A percentile compares a stretch with the other conserved stretches of the same genome.
Conservation (phyloP, 2,113 vertebrate species). For the Cololabis saira region DNA sequence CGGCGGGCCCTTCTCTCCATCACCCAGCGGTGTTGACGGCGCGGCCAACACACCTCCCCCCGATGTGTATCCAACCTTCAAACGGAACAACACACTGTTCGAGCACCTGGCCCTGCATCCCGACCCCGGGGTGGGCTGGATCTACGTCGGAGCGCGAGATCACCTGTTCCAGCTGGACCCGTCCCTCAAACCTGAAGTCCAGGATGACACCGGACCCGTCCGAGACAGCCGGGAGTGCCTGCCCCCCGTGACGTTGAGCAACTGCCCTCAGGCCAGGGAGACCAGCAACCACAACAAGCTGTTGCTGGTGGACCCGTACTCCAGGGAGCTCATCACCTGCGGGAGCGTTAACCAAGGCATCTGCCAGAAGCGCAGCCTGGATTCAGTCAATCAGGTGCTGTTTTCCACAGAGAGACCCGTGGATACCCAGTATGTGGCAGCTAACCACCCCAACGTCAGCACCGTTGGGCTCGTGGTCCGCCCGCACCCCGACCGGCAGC, state of each 20-base stretch:
- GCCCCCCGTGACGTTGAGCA: conserved; percentile 86
- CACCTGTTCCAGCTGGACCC: conserved; percentile 92
- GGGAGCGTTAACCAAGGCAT: conserved; percentile 95
- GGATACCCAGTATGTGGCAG: conserved; percentile 95
- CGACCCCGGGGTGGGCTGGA: conserved; percentile 83
- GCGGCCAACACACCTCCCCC: conserved; percentile 48
- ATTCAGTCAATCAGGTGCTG: conserved; percentile 77
- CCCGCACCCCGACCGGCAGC: conserved; percentile 80
- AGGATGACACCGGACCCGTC: conserved; percentile 87
- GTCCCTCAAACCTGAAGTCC: conserved; percentile 86
- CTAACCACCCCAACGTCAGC: conserved; percentile 94
- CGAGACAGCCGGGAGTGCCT: conserved; percentile 94
- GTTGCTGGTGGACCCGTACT: conserved; percentile 86
- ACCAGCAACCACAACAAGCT: conserved; percentile 96
- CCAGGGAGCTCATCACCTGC: conserved; percentile 91
- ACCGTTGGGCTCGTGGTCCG: conserved; percentile 92
- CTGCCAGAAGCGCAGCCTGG: conserved; percentile 91
- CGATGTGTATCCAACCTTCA: conserved; percentile 79
- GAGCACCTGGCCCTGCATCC: conserved; percentile 92
- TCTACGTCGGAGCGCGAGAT: conserved; percentile 93
- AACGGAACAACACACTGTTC: conserved; percentile 84
- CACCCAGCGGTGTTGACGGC: conserved; percentile 63
- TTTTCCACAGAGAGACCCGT: conserved; percentile 91
- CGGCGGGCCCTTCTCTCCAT: conserved; percentile 60
- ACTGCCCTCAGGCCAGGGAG: conserved; percentile 89